These are phyloP conservation scores for Seira sanloemensis DNA, from an alignment of 2,888 invertebrate genomes.

Conservation along the genomic window DNA sequence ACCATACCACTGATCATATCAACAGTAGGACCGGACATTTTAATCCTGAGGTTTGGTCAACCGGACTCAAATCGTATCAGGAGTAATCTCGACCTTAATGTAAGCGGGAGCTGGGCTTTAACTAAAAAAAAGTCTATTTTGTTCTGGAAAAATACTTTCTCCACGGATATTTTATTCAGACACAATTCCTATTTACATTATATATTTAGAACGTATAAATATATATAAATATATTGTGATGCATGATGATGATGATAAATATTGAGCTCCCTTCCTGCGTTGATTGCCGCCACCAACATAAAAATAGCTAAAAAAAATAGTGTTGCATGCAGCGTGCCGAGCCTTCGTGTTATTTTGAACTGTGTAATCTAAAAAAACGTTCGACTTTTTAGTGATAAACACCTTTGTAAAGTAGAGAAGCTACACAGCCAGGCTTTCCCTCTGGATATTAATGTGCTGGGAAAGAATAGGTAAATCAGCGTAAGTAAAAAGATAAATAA, in stretches of 20 bases:
- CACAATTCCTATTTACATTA: too few species aligned
- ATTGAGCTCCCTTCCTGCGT: slow-evolving; percentile 6
- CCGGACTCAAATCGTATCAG: neutral
- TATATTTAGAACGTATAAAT: too few species aligned
- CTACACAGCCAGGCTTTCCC: too few species aligned
- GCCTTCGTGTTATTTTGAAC: neutral
- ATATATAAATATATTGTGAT: too few species aligned
- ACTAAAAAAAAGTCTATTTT: neutral
- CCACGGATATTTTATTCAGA: too few species aligned
- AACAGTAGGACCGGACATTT: neutral
- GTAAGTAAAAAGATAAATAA: slow-evolving; percentile 5
- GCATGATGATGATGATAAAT: slow-evolving; percentile 15
- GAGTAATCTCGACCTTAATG: neutral
- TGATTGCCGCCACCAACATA: neutral
- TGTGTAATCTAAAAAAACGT: neutral
- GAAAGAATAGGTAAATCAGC: slow-evolving; percentile 3
- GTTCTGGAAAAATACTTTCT: slow-evolving; percentile 16
- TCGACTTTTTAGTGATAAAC: neutral
- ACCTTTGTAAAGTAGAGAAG: neutral
- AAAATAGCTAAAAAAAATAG: neutral
- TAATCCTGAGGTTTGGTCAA: neutral
- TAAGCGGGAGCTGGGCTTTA: neutral
- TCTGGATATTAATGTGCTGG: slow-evolving; percentile 9
- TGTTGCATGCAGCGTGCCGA: slow-evolving; percentile 12
- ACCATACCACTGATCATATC: neutral